phyloP scores from a whole-genome alignment of 2,113 vertebrate species.

The Percina caprodes region DNA sequence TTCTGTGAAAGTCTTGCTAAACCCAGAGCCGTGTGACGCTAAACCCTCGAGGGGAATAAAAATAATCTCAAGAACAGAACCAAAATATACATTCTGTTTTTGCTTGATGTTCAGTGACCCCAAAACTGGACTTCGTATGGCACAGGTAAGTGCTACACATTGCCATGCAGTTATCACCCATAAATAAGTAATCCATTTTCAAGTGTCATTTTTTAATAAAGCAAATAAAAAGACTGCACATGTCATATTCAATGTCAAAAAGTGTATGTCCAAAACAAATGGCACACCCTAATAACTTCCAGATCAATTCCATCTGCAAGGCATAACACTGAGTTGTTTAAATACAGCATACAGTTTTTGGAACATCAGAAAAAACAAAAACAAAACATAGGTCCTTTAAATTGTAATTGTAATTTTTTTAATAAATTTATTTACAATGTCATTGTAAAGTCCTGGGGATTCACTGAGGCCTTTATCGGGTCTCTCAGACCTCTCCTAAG shows the following conservation, averaged over 20 bases:
- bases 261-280: not conserved
- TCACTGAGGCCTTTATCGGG: no score
- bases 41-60: not conserved
- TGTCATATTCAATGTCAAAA: not conserved
- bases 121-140: not conserved
- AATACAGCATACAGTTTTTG: not conserved
- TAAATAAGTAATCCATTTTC: not conserved
- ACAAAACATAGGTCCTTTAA: not conserved
- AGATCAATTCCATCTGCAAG: not conserved
- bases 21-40: not conserved
- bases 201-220: not conserved
- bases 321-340: not conserved
- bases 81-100: not conserved
- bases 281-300: not conserved
- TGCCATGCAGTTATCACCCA: not conserved
- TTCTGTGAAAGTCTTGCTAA: not conserved
- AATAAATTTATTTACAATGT: not conserved
- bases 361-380: not conserved
- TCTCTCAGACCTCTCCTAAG: no score
- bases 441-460: no score
- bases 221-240: not conserved
- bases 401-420: no score
- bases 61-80: not conserved
- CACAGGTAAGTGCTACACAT: not conserved
- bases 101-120: not conserved